phyloP scores from a whole-genome alignment of 2,113 vertebrate species.

The Nerophis ophidion region DNA sequence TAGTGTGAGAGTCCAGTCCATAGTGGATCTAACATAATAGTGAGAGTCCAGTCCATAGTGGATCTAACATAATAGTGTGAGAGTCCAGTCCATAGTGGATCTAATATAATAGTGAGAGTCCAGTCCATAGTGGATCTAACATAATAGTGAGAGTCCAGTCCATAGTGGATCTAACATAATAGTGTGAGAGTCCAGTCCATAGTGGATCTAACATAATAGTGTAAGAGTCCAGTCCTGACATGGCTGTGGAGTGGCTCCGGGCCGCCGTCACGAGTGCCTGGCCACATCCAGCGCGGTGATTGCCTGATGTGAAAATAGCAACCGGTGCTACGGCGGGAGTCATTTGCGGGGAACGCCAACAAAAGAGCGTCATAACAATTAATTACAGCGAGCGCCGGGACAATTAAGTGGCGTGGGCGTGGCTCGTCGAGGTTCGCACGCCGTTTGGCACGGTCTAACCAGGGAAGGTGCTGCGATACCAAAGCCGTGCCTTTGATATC shows the following conservation, averaged over 20 bases:
- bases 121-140: too few relatives aligned
- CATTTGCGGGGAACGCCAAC: conserved; percentile 70
- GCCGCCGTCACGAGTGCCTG: conserved; percentile 63
- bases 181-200: too few relatives aligned
- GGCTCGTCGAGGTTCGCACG: conserved; percentile 60
- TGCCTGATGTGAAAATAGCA: conserved; percentile 68
- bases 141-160: too few relatives aligned
- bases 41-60: too few relatives aligned
- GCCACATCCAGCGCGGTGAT: conserved; percentile 53
- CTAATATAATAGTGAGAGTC: too few relatives aligned
- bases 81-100: too few relatives aligned
- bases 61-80: too few relatives aligned
- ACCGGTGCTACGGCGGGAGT: conserved; percentile 57
- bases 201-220: too few relatives aligned
- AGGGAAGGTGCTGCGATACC: conserved; percentile 8
- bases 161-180: too few relatives aligned
- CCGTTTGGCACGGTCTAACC: conserved; percentile 46
- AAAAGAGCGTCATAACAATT: conserved; percentile 77
- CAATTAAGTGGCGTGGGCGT: conserved; percentile 69
- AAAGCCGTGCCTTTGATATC: conserved; percentile 10
- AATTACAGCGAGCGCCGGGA: conserved; percentile 70
- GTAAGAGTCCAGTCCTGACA: conserved; percentile 32
- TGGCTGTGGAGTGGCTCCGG: conserved; percentile 41
- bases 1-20: too few relatives aligned
- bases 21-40: too few relatives aligned